phyloP scores from a whole-genome alignment of 2,113 vertebrate genomes.

The Pao palembangensis region DNA sequence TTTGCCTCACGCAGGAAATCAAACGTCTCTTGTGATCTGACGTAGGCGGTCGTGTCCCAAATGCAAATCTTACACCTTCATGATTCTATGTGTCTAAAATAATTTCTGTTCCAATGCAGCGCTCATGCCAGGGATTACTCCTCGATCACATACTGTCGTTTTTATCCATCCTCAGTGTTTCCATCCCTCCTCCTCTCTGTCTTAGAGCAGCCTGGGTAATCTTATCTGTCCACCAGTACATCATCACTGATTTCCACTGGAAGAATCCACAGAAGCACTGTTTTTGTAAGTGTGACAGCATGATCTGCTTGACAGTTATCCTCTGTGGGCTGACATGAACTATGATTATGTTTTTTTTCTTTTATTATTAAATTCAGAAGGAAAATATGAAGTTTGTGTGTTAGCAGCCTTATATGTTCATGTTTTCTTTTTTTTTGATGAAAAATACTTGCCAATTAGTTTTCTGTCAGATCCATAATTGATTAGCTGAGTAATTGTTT shows the following conservation, averaged over 20 bases:
- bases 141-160: not conserved
- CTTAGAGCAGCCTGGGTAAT: constrained; percentile 6
- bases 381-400: no score
- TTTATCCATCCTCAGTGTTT: not conserved
- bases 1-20: constrained; percentile 16
- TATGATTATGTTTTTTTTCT: no score
- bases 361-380: no score
- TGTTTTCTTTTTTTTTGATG: not conserved
- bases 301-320: constrained; percentile 3
- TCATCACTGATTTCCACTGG: constrained; percentile 11
- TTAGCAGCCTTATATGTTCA: not conserved
- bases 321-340: no score
- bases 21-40: constrained; percentile 19
- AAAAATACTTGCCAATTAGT: no score
- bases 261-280: constrained; percentile 8
- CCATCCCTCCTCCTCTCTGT: constrained; percentile 5
- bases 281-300: constrained; percentile 12
- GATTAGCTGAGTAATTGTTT: no score
- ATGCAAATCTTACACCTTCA: constrained; percentile 19
- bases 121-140: constrained; percentile 2
- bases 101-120: not conserved
- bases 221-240: not conserved
- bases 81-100: constrained; percentile 3
- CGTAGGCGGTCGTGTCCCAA: constrained; percentile 5
- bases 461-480: no score